Conservation (phyloP, 2,113 vertebrate species). For the Chloropsis hardwickii region DNA sequence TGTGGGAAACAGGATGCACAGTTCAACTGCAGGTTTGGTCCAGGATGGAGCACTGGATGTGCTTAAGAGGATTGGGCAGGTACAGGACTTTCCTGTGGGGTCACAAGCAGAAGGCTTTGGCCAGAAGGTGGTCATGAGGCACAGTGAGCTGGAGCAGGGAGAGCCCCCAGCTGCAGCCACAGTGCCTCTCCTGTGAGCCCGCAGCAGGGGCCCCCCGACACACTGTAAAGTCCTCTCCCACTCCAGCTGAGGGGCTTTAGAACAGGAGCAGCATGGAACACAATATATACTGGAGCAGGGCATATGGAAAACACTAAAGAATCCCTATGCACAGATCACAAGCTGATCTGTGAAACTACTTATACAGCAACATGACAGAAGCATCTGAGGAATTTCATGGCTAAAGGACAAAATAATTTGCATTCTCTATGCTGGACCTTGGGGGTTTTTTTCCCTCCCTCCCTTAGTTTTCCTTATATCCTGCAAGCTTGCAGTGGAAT, state of each 20-base stretch:
- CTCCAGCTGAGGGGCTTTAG: neutral
- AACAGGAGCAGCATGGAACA: neutral
- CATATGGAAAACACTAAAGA: neutral
- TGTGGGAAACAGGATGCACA: neutral
- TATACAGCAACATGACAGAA: neutral
- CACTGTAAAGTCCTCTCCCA: neutral
- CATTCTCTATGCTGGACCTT: neutral
- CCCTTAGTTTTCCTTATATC: neutral
- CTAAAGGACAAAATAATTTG: neutral
- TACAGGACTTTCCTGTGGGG: neutral
- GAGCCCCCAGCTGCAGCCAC: neutral
- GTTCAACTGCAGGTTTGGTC: neutral
- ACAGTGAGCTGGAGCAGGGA: neutral
- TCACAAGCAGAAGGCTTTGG: neutral
- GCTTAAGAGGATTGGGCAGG: neutral
- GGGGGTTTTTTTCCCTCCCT: accelerated
- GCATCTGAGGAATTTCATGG: neutral
- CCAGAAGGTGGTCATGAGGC: neutral
- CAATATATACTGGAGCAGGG: neutral
- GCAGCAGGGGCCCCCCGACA: neutral
- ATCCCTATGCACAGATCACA: neutral
- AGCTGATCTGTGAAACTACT: neutral
- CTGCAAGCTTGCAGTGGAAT: neutral
- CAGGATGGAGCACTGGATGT: neutral
- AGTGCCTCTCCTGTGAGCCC: neutral